These are phyloP conservation scores for Zaprionus capensis DNA, from an alignment of 1,140 invertebrate genomes.

Conservation along the genomic window DNA sequence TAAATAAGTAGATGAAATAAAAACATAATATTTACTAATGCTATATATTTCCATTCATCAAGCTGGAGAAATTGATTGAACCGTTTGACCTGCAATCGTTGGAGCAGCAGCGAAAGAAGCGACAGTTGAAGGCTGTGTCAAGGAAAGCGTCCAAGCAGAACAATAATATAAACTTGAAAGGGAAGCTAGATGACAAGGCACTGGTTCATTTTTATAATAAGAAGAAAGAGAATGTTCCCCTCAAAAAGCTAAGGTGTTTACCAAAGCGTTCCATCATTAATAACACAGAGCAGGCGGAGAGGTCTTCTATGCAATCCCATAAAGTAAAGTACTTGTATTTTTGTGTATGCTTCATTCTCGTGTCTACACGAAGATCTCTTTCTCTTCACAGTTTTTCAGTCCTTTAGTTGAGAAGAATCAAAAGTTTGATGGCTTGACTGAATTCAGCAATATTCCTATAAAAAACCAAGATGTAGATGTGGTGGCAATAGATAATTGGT, in stretches of 20 bases:
- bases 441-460: not conserved
- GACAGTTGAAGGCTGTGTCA: not conserved
- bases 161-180: too few species aligned
- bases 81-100: not conserved
- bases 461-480: not conserved
- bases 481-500: not conserved
- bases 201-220: not conserved
- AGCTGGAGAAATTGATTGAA: not conserved
- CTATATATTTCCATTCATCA: not conserved
- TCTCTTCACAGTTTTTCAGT: not conserved
- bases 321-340: not conserved
- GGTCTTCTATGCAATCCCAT: not conserved
- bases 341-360: not conserved
- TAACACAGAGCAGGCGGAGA: not conserved
- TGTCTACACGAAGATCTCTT: not conserved
- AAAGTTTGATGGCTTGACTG: not conserved
- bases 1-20: not conserved
- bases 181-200: too few species aligned
- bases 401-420: not conserved
- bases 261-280: not conserved
- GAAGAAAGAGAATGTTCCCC: not conserved
- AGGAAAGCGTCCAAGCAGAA: too few species aligned
- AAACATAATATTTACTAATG: not conserved
- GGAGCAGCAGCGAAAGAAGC: not conserved
- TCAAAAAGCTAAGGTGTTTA: not conserved